Evolutionary conservation across 2,888 invertebrate genomes (phyloP).

Genomic region (Carterocephalus palaemon): DNA sequence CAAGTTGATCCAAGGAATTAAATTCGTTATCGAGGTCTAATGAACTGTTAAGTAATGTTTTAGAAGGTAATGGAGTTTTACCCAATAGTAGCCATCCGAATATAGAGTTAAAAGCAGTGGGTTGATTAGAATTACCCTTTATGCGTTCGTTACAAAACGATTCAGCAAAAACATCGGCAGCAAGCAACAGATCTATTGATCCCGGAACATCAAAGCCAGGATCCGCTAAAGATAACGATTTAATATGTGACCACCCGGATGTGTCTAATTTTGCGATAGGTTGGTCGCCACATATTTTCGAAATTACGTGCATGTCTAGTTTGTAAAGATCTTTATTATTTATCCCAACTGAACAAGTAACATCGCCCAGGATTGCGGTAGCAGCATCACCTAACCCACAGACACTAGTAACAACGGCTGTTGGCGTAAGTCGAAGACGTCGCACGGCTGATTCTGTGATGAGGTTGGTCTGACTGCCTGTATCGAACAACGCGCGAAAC

Average conservation of each 20-base stretch:
- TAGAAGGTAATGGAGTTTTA: not conserved
- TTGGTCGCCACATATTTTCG: conserved; percentile 3
- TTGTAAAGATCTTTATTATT: not conserved
- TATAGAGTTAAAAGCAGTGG: conserved; percentile 13
- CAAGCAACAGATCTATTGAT: conserved; percentile 21
- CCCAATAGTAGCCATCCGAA: conserved; percentile 16
- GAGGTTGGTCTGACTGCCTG: conserved; percentile 21
- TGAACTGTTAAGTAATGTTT: not conserved
- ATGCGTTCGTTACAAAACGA: conserved; percentile 14
- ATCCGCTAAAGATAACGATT: conserved; percentile 16
- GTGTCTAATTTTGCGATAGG: conserved; percentile 7
- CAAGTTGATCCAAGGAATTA: not conserved
- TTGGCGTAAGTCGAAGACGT: not conserved
- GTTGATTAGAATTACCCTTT: conserved; percentile 6
- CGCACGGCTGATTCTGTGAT: conserved; percentile 14
- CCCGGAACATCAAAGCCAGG: conserved; percentile 22
- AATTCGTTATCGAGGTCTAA: not conserved
- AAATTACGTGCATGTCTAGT: not conserved
- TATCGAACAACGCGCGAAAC: conserved; percentile 19
- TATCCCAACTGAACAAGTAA: not conserved
- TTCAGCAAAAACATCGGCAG: conserved; percentile 21
- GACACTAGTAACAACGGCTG: not conserved
- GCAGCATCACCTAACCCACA: conserved; percentile 3
- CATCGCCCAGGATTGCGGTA: not conserved
- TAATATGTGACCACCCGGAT: conserved; percentile 14